Evolutionary conservation across 2,888 invertebrate genomes (phyloP).

Genomic region (Lampropteryx suffumata): DNA sequence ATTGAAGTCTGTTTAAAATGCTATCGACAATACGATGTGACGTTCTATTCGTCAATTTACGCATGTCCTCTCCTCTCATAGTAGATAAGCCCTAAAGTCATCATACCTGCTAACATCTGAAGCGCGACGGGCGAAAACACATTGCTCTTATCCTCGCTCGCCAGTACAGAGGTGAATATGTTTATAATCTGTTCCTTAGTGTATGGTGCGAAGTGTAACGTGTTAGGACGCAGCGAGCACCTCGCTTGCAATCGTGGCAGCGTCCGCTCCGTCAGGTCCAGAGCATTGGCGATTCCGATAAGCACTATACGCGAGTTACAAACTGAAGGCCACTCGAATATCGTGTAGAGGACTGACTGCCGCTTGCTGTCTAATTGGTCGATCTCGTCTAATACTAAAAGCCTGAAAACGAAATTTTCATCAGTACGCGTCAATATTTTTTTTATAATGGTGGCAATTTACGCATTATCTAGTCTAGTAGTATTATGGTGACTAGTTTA

Average conservation of each 20-base stretch:
- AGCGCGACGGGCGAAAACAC: slow-evolving; percentile 92
- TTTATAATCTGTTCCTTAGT: slow-evolving; percentile 93
- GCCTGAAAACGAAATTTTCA: slow-evolving; percentile 68
- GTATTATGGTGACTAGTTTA: too few relatives aligned
- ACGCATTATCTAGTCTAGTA: too few relatives aligned
- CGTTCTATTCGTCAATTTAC: too few relatives aligned
- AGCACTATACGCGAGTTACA: slow-evolving; percentile 86
- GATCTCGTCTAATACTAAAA: slow-evolving; percentile 96
- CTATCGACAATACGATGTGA: too few relatives aligned
- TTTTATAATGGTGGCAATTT: too few relatives aligned
- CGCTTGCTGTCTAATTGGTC: slow-evolving; percentile 94
- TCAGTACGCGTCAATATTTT: too few relatives aligned
- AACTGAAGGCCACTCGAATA: slow-evolving; percentile 95
- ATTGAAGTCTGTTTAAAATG: too few relatives aligned
- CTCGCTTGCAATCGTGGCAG: slow-evolving; percentile 93
- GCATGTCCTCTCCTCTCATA: too few relatives aligned
- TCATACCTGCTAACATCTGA: slow-evolving; percentile 94
- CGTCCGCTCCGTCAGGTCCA: slow-evolving; percentile 96
- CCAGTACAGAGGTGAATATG: slow-evolving; percentile 91
- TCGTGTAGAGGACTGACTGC: slow-evolving; percentile 94
- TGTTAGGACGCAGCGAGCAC: slow-evolving; percentile 86
- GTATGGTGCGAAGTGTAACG: slow-evolving; percentile 96
- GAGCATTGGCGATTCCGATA: slow-evolving; percentile 96
- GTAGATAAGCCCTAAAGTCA: too few relatives aligned
- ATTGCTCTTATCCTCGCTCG: slow-evolving; percentile 85